Conservation (phyloP, 2,888 invertebrate genomes). For the Euclidia mi region DNA sequence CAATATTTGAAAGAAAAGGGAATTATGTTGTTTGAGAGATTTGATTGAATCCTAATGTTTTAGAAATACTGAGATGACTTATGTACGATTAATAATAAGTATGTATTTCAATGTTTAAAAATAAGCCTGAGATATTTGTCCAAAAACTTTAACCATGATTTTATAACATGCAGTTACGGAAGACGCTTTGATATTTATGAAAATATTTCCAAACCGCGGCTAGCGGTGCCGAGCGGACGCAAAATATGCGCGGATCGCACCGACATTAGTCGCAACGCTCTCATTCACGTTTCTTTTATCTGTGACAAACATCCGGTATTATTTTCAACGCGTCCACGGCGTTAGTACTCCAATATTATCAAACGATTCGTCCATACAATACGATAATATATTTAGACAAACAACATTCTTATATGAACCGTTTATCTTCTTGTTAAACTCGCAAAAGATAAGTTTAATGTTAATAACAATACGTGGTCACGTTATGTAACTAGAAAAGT, state of each 20-base stretch:
- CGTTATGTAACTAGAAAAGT: conserved; percentile 66
- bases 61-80: no score
- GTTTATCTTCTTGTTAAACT: conserved; percentile 73
- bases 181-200: background rate
- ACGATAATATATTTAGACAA: conserved; percentile 74
- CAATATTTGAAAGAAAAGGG: no score
- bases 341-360: conserved; percentile 69
- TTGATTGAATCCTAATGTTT: no score
- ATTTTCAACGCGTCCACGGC: conserved; percentile 70
- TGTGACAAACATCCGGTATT: conserved; percentile 84
- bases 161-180: no score
- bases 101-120: no score
- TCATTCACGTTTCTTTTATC: conserved; percentile 82
- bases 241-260: conserved; percentile 60
- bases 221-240: conserved; percentile 41
- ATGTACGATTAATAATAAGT: no score
- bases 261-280: conserved; percentile 58
- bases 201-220: conserved; percentile 28
- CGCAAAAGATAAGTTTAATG: conserved; percentile 71
- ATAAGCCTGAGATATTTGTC: no score
- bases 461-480: conserved; percentile 73
- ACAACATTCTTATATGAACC: conserved; percentile 71
- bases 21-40: no score
- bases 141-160: no score
- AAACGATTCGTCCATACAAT: conserved; percentile 71